Conservation (phyloP, 92 coral and sea anemone genomes). For the Diadumene lineata region DNA sequence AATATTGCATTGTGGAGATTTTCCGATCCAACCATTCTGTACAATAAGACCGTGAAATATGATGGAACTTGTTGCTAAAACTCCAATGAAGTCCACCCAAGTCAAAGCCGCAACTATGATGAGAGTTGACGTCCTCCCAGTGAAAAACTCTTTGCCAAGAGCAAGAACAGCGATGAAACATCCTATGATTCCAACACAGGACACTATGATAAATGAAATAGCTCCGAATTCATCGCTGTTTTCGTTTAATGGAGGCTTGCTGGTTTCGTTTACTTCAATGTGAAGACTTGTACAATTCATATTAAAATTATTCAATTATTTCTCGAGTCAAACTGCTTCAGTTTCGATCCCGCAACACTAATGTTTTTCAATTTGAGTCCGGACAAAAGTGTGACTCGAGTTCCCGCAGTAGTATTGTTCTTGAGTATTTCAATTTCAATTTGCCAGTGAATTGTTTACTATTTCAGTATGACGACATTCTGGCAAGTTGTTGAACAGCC, state of each 20-base stretch:
- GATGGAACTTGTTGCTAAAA: constrained; percentile 37
- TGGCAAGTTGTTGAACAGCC: not conserved
- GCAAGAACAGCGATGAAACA: constrained; percentile 40
- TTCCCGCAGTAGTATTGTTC: too few species aligned
- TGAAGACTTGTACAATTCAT: not conserved
- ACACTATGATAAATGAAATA: constrained; percentile 10
- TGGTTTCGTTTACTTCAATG: not conserved
- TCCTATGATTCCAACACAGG: constrained; percentile 35
- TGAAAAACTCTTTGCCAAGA: constrained; percentile 54
- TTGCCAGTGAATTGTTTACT: too few species aligned
- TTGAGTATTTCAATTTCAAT: too few species aligned
- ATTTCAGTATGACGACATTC: not conserved
- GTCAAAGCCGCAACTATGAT: constrained; percentile 54
- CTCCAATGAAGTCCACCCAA: constrained; percentile 65
- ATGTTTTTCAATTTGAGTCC: too few species aligned
- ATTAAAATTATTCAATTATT: not conserved
- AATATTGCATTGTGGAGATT: constrained; percentile 50
- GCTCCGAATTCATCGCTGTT: constrained; percentile 7
- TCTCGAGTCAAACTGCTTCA: too few species aligned
- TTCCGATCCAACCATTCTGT: constrained; percentile 42
- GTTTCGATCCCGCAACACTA: too few species aligned
- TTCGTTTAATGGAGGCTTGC: not conserved
- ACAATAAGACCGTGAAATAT: constrained; percentile 50
- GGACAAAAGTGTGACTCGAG: too few species aligned
- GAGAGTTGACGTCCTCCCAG: constrained; percentile 45